These are phyloP conservation scores for Thamnaconus septentrionalis DNA, from an alignment of 2,113 vertebrate species.

Conservation along the genomic window DNA sequence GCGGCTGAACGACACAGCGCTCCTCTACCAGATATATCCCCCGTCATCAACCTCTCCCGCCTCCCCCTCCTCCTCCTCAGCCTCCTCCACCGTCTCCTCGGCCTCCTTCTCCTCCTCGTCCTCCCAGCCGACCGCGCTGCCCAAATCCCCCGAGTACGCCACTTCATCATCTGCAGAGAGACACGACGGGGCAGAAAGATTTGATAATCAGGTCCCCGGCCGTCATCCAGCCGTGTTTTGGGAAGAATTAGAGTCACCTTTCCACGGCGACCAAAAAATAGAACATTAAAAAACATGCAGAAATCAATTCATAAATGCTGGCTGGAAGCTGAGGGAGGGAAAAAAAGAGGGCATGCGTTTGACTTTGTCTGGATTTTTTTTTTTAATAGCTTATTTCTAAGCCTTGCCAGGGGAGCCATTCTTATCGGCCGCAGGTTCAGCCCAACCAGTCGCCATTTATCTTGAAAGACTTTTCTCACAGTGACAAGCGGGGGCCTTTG, in stretches of 20 bases:
- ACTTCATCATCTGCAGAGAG: conserved; percentile 82
- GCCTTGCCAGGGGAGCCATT: conserved; percentile 67
- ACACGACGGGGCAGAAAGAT: conserved; percentile 11
- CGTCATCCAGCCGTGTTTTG: conserved; percentile 23
- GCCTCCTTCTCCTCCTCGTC: conserved; percentile 95
- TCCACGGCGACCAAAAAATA: conserved; percentile 25
- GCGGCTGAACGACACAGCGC: neutral
- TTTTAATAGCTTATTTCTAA: conserved; percentile 68
- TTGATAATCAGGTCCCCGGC: conserved; percentile 31
- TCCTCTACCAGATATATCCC: conserved; percentile 95
- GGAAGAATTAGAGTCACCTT: conserved; percentile 28
- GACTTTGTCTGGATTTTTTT: conserved; percentile 61
- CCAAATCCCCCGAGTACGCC: conserved; percentile 92
- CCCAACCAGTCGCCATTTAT: conserved; percentile 72
- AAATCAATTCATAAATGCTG: conserved; percentile 51
- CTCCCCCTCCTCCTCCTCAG: conserved; percentile 91
- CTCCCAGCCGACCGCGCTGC: conserved; percentile 95
- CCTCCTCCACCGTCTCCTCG: conserved; percentile 84
- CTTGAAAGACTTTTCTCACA: conserved; percentile 73
- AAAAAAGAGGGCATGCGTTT: conserved; percentile 51
- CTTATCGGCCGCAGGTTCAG: conserved; percentile 69
- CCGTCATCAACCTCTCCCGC: conserved; percentile 89
- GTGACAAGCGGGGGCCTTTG: conserved; percentile 68
- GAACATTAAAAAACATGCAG: neutral
- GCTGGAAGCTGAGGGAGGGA: neutral